phyloP scores from a whole-genome alignment of 2,113 vertebrate genomes.

The Onychostruthus taczanowskii region DNA sequence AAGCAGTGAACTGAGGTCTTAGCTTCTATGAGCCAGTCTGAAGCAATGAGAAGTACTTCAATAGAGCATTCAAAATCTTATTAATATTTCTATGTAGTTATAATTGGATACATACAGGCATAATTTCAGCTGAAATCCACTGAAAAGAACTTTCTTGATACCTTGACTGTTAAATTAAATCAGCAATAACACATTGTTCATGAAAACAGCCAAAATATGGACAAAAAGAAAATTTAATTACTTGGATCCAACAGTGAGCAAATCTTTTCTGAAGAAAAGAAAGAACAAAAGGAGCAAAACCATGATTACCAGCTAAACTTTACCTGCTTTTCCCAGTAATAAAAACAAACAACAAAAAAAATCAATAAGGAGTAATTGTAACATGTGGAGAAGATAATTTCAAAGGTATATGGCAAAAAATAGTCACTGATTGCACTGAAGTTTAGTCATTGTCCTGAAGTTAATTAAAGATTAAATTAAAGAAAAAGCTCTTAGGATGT shows the following conservation, averaged over 20 bases:
- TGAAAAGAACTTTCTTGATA: conserved; percentile 2
- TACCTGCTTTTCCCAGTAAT: background rate
- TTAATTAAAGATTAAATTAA: conserved; percentile 28
- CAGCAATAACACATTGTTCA: background rate
- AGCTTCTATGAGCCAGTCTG: background rate
- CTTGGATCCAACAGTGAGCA: conserved; percentile 23
- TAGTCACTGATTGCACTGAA: background rate
- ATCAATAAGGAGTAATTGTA: conserved; percentile 45
- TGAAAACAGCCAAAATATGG: conserved; percentile 11
- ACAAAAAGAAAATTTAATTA: conserved; percentile 17
- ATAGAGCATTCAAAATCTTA: conserved; percentile 4
- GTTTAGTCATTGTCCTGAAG: conserved; percentile 23
- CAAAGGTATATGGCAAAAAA: conserved; percentile 15
- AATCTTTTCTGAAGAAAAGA: background rate
- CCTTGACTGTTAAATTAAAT: conserved; percentile 39
- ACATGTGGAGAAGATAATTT: conserved; percentile 9
- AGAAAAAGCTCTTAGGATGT: background rate
- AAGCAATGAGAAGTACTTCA: background rate
- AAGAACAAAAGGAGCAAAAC: background rate
- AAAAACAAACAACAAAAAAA: background rate
- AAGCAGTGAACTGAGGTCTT: background rate
- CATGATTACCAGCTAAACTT: background rate
- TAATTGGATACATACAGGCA: background rate
- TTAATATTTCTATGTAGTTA: background rate
- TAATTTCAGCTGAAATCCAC: background rate